phyloP scores from a whole-genome alignment of 2,113 vertebrate species.

The Haliaeetus leucogaster region DNA sequence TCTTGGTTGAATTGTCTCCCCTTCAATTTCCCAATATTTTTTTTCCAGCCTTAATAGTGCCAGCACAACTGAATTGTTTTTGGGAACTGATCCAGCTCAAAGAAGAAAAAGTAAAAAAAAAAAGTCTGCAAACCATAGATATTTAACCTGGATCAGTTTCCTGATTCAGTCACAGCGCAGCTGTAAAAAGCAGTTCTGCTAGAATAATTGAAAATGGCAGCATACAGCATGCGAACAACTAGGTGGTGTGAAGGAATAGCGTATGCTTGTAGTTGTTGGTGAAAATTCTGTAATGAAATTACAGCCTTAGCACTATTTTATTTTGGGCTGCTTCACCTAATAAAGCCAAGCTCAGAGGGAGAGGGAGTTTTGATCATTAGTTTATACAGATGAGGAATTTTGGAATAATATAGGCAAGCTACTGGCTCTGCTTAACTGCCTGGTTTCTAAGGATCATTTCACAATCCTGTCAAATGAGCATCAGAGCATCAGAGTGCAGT shows the following conservation, averaged over 20 bases:
- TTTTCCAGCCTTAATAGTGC: not conserved
- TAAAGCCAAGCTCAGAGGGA: not conserved
- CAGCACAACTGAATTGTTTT: not conserved
- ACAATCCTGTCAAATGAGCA: not conserved
- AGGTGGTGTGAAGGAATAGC: not conserved
- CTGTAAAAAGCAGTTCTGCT: not conserved
- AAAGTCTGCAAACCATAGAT: not conserved
- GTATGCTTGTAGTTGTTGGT: not conserved
- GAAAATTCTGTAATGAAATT: not conserved
- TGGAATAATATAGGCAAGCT: not conserved
- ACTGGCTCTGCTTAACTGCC: not conserved
- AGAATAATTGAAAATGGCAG: not conserved
- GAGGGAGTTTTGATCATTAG: not conserved
- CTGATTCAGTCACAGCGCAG: not conserved
- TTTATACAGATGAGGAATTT: not conserved
- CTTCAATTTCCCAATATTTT: not conserved
- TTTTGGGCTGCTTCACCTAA: not conserved
- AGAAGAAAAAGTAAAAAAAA: no score
- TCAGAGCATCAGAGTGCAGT: not conserved
- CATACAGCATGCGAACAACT: not conserved
- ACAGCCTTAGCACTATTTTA: not conserved
- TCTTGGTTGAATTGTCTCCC: not conserved
- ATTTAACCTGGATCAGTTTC: not conserved
- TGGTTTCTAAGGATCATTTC: not conserved
- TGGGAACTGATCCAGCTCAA: not conserved